These are phyloP conservation scores for Clinocottus analis DNA, from an alignment of 2,113 vertebrate genomes.

Conservation along the genomic window DNA sequence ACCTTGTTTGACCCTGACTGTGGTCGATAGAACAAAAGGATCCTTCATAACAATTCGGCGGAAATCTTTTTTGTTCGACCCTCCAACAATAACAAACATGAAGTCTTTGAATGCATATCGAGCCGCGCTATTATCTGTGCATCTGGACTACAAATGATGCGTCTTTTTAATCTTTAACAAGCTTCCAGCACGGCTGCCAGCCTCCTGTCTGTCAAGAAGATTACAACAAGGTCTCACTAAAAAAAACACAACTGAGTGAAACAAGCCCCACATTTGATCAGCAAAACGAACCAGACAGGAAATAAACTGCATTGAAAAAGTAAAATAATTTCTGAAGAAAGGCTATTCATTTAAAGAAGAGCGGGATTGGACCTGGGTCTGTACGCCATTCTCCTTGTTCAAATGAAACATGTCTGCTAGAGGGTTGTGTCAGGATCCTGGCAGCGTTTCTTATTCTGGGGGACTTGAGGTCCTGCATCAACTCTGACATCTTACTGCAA, in stretches of 20 bases:
- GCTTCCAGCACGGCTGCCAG: not conserved
- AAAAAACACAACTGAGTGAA: not conserved
- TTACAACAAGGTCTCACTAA: no score
- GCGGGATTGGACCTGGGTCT: not conserved
- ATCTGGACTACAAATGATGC: conserved; percentile 20
- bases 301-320: conserved; percentile 3
- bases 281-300: not conserved
- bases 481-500: conserved; percentile 10
- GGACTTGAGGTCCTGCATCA: conserved; percentile 19
- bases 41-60: not conserved
- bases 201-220: no score
- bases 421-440: conserved; percentile 35
- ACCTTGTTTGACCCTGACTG: conserved; percentile 12
- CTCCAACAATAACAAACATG: conserved; percentile 21
- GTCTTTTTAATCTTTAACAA: conserved; percentile 9
- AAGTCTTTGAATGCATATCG: not conserved
- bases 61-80: not conserved
- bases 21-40: not conserved
- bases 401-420: conserved; percentile 14
- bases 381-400: not conserved
- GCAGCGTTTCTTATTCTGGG: conserved; percentile 10
- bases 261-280: not conserved
- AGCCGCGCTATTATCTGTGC: not conserved
- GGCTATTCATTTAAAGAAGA: conserved; percentile 5
- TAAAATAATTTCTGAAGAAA: not conserved